Evolutionary conservation across 2,888 invertebrate species (phyloP), one percentile per base, ranked within the genome.

Genomic region (Pyrrhosoma nymphula): DNA sequence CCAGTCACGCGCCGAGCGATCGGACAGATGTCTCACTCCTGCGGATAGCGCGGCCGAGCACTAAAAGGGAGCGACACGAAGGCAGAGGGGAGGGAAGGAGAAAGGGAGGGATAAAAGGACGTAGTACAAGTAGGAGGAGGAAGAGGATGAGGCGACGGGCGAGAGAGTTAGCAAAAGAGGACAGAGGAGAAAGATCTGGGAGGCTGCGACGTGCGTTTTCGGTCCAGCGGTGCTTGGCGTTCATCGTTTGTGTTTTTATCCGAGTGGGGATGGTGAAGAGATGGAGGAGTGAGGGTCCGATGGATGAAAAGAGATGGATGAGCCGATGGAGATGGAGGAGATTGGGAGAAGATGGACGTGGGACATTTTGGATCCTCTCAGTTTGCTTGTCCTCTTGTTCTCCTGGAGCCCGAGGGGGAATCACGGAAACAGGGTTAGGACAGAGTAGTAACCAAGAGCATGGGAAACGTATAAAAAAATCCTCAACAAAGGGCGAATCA

Each of bases 21-120:
- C 63, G 63, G 91, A 91, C 91, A 91, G 91, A 91, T 91, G 91
- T 91, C 91, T 91, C 91, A 91, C 91, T 91, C 91, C 91, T 39
- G 63, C 30, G 91, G 91, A 63, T 63, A 60, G 60, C 90, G 90
- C 90, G 90, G 90, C 90, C 47, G 47, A 56, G 18, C 90, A n/a
- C 30, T 55, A 55, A 63, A 63, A 91, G 63, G 35, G 63, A 63
- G 35, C 30, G 90, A 90, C 26, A 26, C 30, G 30, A 18, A 23
- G 90, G 56, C 30, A 56, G 56, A 30, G 56, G 55, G n/a, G 26
- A 18, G 55, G 26, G 35, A 60, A 60, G 90, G 56, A 35, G 47
- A n/a, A 14, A 26, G 56, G 90, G 56, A 55, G 55, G 39, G 10
- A 10, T 26, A 90, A 30, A 56, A 56, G 56, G n/a, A 55, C 56